A percentile compares a stretch with the other conserved stretches of the same genome.
Evolutionary conservation across 2,888 invertebrate species (phyloP).

Genomic region (Cactoblastis cactorum): DNA sequence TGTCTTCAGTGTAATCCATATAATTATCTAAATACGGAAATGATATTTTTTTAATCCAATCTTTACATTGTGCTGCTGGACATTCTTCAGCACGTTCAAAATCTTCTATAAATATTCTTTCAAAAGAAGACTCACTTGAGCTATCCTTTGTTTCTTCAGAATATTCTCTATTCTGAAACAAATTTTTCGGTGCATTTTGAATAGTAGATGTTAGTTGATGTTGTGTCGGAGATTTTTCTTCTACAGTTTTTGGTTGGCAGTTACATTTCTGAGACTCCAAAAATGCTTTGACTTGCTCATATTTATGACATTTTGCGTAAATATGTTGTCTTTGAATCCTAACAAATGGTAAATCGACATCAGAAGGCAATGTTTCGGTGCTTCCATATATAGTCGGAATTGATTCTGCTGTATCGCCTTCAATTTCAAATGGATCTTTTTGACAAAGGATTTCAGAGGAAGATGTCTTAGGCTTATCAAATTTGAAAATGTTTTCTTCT

Average conservation of each 20-base stretch:
- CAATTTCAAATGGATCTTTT: constrained; percentile 52
- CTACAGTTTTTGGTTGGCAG: constrained; percentile 32
- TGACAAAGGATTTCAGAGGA: constrained; percentile 35
- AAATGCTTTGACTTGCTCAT: constrained; percentile 51
- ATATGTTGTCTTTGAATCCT: constrained; percentile 53
- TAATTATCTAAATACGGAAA: constrained; percentile 51
- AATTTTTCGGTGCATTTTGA: constrained; percentile 4
- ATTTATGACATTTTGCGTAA: constrained; percentile 65
- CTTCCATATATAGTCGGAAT: constrained; percentile 50
- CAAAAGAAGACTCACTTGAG: constrained; percentile 36
- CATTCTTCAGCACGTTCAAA: constrained; percentile 41
- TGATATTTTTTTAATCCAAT: constrained; percentile 33
- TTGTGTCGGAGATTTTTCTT: not conserved
- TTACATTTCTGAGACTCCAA: constrained; percentile 53
- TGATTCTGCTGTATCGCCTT: constrained; percentile 48
- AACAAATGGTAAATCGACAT: constrained; percentile 53
- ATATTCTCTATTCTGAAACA: too few relatives aligned
- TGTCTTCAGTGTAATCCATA: constrained; percentile 59
- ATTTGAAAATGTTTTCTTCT: constrained; percentile 43
- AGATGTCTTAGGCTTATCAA: constrained; percentile 30
- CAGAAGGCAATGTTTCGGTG: constrained; percentile 52
- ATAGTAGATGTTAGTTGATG: not conserved
- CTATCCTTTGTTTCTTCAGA: not conserved
- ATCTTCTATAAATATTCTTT: constrained; percentile 46
- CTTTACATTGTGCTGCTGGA: constrained; percentile 41